Evolutionary conservation across 2,113 vertebrate species (phyloP), one percentile per base, ranked within the genome.

Genomic region (Calonectris borealis): DNA sequence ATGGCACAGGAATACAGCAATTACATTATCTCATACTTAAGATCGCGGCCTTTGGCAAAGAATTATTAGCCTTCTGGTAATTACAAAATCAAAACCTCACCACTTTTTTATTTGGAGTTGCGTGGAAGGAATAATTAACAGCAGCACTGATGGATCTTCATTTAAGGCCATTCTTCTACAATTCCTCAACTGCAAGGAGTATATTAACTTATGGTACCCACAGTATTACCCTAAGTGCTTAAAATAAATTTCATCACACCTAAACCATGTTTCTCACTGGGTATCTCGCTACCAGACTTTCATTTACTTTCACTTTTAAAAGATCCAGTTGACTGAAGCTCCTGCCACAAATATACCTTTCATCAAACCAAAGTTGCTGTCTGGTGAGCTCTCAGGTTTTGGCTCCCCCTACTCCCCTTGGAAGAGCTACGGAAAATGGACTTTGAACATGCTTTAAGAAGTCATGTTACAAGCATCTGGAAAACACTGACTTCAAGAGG

Each of bases 61-160:
- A 91, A 94, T 91, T 92, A 95, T 91, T 94, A 95, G 69, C 65
- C 48, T 76, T 85, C 36, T 54, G 49, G 76, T 81, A 93, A 94
- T 86, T 82, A 93, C 46, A 89, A 92, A 90, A 96, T 80, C 93
- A 92, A 96, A 93, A 90, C 64, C n/a, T 92, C 83, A 68, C 72
- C 36, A 34, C n/a, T 66, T 95, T 58, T 88, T 82, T 89, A 83
- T 80, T 61, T 87, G 42, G 49, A 83, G 14, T 70, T 86, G 42
- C 0, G 0, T 66, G 61, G n/a, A 90, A 95, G 51, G 65, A 91
- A 85, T 69, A 82, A 89, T 82, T 95, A 95, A 88, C n/a, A 82
- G 60, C 55, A 95, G 68, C 76, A 88, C 25, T 68, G 54, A 88
- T 16, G 14, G 49, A 73, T 86, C 76, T 68, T 89, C 55, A 52